A percentile compares a stretch with the other conserved stretches of the same genome.
phyloP scores from a whole-genome alignment of 2,113 vertebrate species.

The Myrmecophaga tridactyla region DNA sequence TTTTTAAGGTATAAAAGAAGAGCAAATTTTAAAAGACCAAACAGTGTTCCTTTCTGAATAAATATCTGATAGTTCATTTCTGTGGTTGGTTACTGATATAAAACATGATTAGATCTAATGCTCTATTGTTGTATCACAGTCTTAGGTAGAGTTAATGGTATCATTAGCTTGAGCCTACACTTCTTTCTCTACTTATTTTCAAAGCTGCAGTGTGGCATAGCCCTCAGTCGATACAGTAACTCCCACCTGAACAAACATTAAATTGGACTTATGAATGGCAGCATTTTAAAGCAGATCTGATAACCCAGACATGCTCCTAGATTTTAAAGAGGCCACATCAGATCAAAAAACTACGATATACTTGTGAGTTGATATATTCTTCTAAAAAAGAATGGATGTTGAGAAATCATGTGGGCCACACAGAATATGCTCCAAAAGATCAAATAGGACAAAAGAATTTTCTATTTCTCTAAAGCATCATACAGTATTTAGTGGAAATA shows the following conservation, averaged over 20 bases:
- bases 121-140: constrained; percentile 74
- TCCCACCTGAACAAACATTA: constrained; percentile 77
- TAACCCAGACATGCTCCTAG: constrained; percentile 75
- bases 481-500: constrained; percentile 51
- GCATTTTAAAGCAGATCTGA: constrained; percentile 82
- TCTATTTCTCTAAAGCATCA: constrained; percentile 48
- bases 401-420: constrained; percentile 74
- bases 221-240: constrained; percentile 78
- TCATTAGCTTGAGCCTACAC: constrained; percentile 68
- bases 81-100: constrained; percentile 68
- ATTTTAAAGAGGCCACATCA: constrained; percentile 79
- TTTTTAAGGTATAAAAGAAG: constrained; percentile 26
- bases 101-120: constrained; percentile 77
- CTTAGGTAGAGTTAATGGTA: constrained; percentile 78
- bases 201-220: constrained; percentile 69
- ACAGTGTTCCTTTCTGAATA: constrained; percentile 69
- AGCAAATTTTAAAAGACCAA: constrained; percentile 44
- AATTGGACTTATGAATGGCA: constrained; percentile 82
- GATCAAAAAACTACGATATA: constrained; percentile 75
- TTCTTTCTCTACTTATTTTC: constrained; percentile 82
- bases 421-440: constrained; percentile 61
- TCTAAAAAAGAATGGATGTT: constrained; percentile 62
- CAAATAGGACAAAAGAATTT: constrained; percentile 50
- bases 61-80: constrained; percentile 75
- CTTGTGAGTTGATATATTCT: constrained; percentile 78